Base-by-base conservation (phyloP, 2,797 vertebrate genomes). In the Natrix natrix region DNA sequence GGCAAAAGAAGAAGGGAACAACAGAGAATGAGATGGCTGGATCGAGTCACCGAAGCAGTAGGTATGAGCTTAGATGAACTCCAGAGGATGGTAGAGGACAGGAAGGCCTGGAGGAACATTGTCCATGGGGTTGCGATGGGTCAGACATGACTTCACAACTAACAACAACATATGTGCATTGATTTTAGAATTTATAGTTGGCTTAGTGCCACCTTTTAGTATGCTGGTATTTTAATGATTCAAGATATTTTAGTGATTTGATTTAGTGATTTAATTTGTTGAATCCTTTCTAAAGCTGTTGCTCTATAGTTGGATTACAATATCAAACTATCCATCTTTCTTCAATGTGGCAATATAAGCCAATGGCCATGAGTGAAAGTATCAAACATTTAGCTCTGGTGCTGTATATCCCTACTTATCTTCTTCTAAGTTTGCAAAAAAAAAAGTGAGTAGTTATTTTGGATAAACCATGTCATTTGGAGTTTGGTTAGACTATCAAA, bases 241-340 rank as follows among this genome's bases (percentile, higher is more conserved):
- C n/a, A 69, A 69, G 66, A 69, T 32, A 69, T 69, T 69, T 69
- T 69, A 69, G n/a, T 32, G 66, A 69, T 32, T 69, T 69, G 66
- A 69, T 61, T 48, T 37, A 87, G 83, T 74, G 54, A 91, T 91
- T 91, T 87, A 87, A 88, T 57, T 66, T 61, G 92, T 43, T 26
- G 55, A 93, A 54, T 56, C 66, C 20, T 93, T 93, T 91, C 43
- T 17, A 88, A 59, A 93, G 63, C n/a, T 91, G 86, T 91, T 87
- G 60, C 60, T 88, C 12, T 28, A 32, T 54, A 55, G 66, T 32
- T 56, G 60, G 24, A 87, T 61, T 32, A 57, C 32, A 93, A 90
- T 90, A 54, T 74, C 37, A 59, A 87, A 11, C 24, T 26, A 87
- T 74, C 52, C 12, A 12, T 78, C 32, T 54, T 37, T 54, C 37